Evolutionary conservation across 1,140 invertebrate genomes (phyloP).

Genomic region (Caenorhabditis remanei): DNA sequence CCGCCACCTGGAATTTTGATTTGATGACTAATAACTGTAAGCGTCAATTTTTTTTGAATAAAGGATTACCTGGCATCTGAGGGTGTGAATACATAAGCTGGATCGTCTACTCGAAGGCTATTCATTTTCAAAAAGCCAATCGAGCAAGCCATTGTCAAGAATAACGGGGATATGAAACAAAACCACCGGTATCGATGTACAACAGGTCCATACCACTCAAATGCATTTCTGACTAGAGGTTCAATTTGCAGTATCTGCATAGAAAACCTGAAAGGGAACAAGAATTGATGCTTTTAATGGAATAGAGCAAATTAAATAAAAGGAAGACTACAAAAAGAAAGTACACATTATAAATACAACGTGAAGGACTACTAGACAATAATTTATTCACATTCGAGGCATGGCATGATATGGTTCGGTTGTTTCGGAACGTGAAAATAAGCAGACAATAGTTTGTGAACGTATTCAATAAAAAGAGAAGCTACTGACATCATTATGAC

Average conservation of each 20-base stretch:
- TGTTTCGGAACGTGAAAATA: neutral
- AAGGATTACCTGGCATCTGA: conserved; percentile 73
- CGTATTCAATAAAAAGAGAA: too few relatives aligned
- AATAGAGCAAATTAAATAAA: too few relatives aligned
- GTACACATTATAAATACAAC: too few relatives aligned
- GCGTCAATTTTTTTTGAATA: too few relatives aligned
- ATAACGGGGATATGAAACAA: conserved; percentile 73
- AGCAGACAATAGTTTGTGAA: neutral
- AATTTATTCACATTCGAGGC: neutral
- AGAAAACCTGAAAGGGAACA: conserved; percentile 28
- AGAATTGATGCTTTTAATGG: neutral
- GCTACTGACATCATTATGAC: too few relatives aligned
- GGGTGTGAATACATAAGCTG: conserved; percentile 77
- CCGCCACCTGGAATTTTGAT: conserved; percentile 73
- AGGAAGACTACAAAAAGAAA: too few relatives aligned
- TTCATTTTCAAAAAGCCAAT: conserved; percentile 74
- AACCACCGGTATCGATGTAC: conserved; percentile 70
- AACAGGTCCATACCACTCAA: conserved; percentile 64
- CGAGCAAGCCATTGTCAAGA: conserved; percentile 70
- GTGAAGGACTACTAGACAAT: neutral
- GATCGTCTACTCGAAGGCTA: conserved; percentile 76
- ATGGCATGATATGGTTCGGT: neutral
- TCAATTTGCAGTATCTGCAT: conserved; percentile 61
- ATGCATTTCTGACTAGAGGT: conserved; percentile 57
- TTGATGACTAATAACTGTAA: too few relatives aligned